Percentiles rank a stretch among this genome's conserved stretches.
These are phyloP conservation scores for Acrossocheilus fasciatus DNA, from an alignment of 2,797 vertebrate genomes.

Conservation along the genomic window DNA sequence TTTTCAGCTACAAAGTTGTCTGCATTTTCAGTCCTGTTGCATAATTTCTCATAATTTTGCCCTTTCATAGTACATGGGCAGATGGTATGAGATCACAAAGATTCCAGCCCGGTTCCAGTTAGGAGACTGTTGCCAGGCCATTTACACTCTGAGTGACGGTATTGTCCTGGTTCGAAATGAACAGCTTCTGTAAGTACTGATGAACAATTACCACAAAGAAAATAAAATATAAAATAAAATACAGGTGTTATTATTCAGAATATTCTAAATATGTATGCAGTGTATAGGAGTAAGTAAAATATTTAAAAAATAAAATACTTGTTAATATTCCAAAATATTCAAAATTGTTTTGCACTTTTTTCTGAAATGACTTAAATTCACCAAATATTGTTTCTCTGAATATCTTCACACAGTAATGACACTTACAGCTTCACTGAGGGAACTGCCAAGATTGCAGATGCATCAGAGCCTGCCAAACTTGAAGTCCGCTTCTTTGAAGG, in stretches of 20 bases:
- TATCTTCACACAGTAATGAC: slow-evolving; percentile 61
- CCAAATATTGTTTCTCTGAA: neutral
- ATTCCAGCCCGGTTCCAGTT: slow-evolving; percentile 80
- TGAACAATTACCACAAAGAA: neutral
- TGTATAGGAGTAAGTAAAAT: too few species aligned
- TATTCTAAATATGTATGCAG: too few species aligned
- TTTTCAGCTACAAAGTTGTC: too few species aligned
- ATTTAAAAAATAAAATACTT: too few species aligned
- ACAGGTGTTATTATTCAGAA: neutral
- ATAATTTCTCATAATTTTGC: neutral
- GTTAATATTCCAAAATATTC: too few species aligned
- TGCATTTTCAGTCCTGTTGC: too few species aligned
- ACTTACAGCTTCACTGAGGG: slow-evolving; percentile 70
- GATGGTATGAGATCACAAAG: slow-evolving; percentile 87
- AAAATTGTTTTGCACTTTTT: neutral
- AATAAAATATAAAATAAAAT: neutral
- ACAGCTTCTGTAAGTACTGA: slow-evolving; percentile 81
- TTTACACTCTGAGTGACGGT: slow-evolving; percentile 78
- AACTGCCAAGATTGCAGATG: slow-evolving; percentile 72
- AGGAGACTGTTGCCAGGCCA: slow-evolving; percentile 82
- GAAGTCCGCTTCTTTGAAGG: slow-evolving; percentile 81
- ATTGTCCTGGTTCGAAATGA: slow-evolving; percentile 83
- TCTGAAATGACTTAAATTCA: neutral
- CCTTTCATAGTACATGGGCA: slow-evolving; percentile 82
- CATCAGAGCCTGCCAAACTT: slow-evolving; percentile 84